A percentile compares a stretch with the other conserved stretches of the same genome.
These are phyloP conservation scores for Creontiades dilutus DNA, from an alignment of 2,888 invertebrate genomes.

Conservation along the genomic window DNA sequence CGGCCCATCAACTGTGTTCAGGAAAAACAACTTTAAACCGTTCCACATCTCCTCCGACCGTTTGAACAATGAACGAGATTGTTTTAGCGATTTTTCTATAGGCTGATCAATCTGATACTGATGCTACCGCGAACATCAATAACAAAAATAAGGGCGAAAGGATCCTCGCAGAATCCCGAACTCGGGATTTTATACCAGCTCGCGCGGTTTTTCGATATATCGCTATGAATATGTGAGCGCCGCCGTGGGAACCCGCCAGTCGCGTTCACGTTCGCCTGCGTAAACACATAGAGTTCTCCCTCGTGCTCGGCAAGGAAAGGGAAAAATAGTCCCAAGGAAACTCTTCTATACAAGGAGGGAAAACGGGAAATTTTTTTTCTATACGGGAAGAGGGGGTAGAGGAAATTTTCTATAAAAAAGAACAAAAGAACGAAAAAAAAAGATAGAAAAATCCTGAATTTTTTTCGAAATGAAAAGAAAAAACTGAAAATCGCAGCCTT, in stretches of 20 bases:
- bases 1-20: too few relatives aligned
- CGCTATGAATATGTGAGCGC: slow-evolving; percentile 53
- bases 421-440: not conserved
- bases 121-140: too few relatives aligned
- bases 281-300: slow-evolving; percentile 21
- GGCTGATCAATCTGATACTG: too few relatives aligned
- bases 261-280: slow-evolving; percentile 46
- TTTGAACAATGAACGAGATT: too few relatives aligned
- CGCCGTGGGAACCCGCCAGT: slow-evolving; percentile 46
- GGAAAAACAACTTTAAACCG: too few relatives aligned
- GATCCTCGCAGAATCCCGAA: too few relatives aligned
- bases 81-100: too few relatives aligned
- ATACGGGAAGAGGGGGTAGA: too few relatives aligned
- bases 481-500: not conserved
- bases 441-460: not conserved
- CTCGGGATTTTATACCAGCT: too few relatives aligned
- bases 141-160: too few relatives aligned
- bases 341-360: not conserved
- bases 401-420: not conserved
- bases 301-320: not conserved
- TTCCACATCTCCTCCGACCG: too few relatives aligned
- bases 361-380: too few relatives aligned
- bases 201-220: not conserved
- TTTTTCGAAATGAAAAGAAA: not conserved
- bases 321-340: not conserved